A percentile compares a stretch with the other conserved stretches of the same genome.
Conservation (phyloP, 2,113 vertebrate genomes). For the Onychostruthus taczanowskii region DNA sequence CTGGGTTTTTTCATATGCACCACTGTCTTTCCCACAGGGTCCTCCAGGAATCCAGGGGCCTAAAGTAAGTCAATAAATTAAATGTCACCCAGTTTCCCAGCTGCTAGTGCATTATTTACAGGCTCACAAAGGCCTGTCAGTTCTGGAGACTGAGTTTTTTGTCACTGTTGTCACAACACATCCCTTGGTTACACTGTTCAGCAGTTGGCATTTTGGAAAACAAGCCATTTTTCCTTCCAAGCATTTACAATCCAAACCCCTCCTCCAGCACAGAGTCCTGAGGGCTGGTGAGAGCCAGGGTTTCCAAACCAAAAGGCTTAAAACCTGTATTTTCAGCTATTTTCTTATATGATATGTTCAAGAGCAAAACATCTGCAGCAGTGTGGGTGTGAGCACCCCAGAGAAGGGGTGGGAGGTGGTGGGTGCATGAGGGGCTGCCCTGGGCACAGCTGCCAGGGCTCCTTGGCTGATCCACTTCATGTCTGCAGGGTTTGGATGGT, state of each 20-base stretch:
- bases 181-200: not conserved
- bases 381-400: not conserved
- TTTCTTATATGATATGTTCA: not conserved
- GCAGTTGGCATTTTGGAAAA: not conserved
- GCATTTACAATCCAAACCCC: not conserved
- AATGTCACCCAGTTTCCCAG: not conserved
- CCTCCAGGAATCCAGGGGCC: constrained; percentile 88
- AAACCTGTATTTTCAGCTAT: not conserved
- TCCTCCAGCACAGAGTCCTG: not conserved
- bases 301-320: not conserved
- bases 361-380: not conserved
- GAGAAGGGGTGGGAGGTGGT: not conserved
- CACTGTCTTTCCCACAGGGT: constrained; percentile 76
- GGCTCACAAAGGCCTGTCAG: constrained; percentile 33
- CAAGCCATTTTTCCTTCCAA: not conserved
- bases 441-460: not conserved
- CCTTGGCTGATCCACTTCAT: not conserved
- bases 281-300: not conserved
- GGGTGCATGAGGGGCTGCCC: not conserved
- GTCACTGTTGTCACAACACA: not conserved
- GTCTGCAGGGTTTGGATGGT: constrained; percentile 72
- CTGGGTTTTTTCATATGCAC: not conserved
- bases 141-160: not conserved
- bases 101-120: constrained; percentile 16
- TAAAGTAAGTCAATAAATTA: constrained; percentile 79